phyloP scores from a whole-genome alignment of 2,113 vertebrate species.

The Chauna torquata region DNA sequence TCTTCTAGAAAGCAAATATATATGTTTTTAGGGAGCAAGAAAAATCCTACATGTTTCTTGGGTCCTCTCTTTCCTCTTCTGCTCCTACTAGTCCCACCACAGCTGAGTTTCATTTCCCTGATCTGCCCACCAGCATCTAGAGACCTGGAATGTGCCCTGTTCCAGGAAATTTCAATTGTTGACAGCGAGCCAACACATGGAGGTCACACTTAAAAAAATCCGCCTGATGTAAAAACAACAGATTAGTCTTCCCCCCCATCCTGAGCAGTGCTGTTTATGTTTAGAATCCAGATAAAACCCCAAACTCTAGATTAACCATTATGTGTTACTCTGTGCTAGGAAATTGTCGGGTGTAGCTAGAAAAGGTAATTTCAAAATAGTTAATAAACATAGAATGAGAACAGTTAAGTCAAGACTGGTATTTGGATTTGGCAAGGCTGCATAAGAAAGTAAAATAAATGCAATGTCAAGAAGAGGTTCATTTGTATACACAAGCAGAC shows the following conservation, averaged over 20 bases:
- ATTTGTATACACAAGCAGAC: not conserved
- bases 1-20: not conserved
- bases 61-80: not conserved
- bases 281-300: conserved; percentile 30
- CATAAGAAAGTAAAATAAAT: conserved; percentile 7
- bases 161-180: conserved; percentile 57
- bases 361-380: conserved; percentile 22
- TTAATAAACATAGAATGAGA: not conserved
- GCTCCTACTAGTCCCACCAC: not conserved
- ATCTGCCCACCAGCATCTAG: conserved; percentile 51
- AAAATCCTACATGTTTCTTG: not conserved
- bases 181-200: conserved; percentile 36
- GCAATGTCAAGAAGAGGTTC: not conserved
- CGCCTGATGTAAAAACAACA: conserved; percentile 14
- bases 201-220: conserved; percentile 53
- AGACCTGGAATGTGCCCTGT: conserved; percentile 49
- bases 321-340: not conserved
- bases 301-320: not conserved
- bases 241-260: conserved; percentile 28
- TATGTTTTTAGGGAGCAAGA: not conserved
- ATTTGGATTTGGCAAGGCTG: not conserved
- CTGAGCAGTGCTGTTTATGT: not conserved
- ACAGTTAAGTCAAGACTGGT: not conserved
- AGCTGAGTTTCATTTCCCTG: conserved; percentile 49
- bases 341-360: not conserved